Evolutionary conservation across 2,888 invertebrate genomes (phyloP).

Genomic region (Tenthredo notha): DNA sequence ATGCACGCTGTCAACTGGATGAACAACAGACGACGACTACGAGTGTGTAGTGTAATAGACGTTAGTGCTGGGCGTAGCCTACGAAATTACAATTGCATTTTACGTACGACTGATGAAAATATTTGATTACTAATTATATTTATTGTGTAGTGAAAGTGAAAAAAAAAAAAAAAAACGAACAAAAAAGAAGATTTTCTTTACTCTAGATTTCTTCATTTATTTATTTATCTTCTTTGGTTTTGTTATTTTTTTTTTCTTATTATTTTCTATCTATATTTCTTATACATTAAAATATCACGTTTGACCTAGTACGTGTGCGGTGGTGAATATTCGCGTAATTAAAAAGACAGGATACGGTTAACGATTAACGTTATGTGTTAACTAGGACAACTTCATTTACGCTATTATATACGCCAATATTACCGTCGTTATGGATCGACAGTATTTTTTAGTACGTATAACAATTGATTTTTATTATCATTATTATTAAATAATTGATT

Average conservation of each 20-base stretch:
- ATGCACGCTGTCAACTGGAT: slow-evolving; percentile 53
- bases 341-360: slow-evolving; percentile 33
- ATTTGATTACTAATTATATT: background rate
- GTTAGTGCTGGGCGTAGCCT: slow-evolving; percentile 46
- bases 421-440: slow-evolving; percentile 38
- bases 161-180: too few relatives aligned
- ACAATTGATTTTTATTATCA: background rate
- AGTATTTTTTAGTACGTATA: slow-evolving; percentile 42
- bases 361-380: slow-evolving; percentile 36
- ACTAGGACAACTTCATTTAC: slow-evolving; percentile 41
- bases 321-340: slow-evolving; percentile 11
- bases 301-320: background rate
- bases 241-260: background rate
- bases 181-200: background rate
- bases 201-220: background rate
- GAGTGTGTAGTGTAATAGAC: slow-evolving; percentile 22
- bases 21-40: slow-evolving; percentile 41
- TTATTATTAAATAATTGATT: background rate
- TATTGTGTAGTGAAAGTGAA: slow-evolving; percentile 20
- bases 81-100: slow-evolving; percentile 38
- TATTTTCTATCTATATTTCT: background rate
- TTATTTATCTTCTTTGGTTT: background rate
- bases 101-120: background rate
- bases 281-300: background rate
- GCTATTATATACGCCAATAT: background rate